Percentiles rank a stretch among this genome's conserved stretches.
Evolutionary conservation across 2,797 vertebrate species (phyloP).

Genomic region (Myoxocephalus aenaeus): DNA sequence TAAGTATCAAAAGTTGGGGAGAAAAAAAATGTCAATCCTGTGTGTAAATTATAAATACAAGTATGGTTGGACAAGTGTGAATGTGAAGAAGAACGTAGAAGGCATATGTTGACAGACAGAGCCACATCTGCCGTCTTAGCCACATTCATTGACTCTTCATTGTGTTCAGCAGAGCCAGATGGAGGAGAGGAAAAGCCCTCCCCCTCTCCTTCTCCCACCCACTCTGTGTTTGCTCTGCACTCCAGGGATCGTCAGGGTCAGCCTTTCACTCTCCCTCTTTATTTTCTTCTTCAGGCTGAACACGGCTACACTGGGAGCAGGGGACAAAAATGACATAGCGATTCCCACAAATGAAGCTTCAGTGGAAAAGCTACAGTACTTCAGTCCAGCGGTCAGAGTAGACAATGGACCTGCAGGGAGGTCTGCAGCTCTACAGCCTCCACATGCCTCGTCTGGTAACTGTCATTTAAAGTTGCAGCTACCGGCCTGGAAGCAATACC

Average conservation of each 20-base stretch:
- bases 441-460: not conserved
- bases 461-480: not conserved
- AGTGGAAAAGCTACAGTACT: not conserved
- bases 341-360: not conserved
- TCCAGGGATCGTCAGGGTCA: not conserved
- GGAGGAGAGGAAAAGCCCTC: conserved; percentile 10
- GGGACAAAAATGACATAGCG: not conserved
- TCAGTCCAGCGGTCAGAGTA: not conserved
- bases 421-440: not conserved
- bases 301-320: not conserved
- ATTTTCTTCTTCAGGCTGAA: not conserved
- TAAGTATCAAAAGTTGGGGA: not conserved
- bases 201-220: not conserved
- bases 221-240: not conserved
- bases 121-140: conserved; percentile 38
- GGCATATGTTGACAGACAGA: not conserved
- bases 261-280: not conserved
- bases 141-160: conserved; percentile 24
- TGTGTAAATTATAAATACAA: not conserved
- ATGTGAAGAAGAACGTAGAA: not conserved
- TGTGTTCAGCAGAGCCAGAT: conserved; percentile 44
- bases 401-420: conserved; percentile 2
- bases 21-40: not conserved
- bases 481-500: not conserved
- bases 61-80: not conserved